phyloP scores from a whole-genome alignment of 2,888 invertebrate genomes.

The Metallyticus violacea region DNA sequence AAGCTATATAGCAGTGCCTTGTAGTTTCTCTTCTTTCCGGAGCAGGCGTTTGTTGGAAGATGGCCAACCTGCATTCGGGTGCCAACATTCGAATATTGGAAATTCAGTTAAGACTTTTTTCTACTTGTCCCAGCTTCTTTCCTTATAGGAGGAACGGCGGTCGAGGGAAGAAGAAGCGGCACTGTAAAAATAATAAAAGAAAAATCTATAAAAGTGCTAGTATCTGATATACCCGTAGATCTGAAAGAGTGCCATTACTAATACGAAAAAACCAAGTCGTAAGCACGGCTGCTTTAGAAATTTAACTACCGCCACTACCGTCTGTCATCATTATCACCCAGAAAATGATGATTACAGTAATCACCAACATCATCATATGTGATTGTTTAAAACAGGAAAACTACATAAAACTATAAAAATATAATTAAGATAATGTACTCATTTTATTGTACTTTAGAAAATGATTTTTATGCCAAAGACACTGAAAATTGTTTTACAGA shows the following conservation, averaged over 20 bases:
- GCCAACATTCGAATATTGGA: slow-evolving; percentile 11
- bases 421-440: no score
- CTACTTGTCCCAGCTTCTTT: neutral
- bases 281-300: neutral
- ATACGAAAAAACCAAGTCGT: neutral
- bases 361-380: no score
- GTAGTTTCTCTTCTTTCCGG: neutral
- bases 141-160: neutral
- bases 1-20: neutral
- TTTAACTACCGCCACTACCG: no score
- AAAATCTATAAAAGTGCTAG: neutral
- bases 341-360: no score
- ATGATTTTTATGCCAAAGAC: no score
- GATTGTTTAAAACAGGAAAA: no score
- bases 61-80: neutral
- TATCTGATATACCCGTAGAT: neutral
- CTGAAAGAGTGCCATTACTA: neutral
- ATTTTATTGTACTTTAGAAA: no score
- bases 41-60: neutral
- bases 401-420: no score
- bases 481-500: no score
- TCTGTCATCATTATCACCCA: no score
- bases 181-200: neutral
- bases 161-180: neutral
- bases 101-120: slow-evolving; percentile 3